phyloP scores from a whole-genome alignment of 2,888 invertebrate genomes.

The Ethmia dodecea region DNA sequence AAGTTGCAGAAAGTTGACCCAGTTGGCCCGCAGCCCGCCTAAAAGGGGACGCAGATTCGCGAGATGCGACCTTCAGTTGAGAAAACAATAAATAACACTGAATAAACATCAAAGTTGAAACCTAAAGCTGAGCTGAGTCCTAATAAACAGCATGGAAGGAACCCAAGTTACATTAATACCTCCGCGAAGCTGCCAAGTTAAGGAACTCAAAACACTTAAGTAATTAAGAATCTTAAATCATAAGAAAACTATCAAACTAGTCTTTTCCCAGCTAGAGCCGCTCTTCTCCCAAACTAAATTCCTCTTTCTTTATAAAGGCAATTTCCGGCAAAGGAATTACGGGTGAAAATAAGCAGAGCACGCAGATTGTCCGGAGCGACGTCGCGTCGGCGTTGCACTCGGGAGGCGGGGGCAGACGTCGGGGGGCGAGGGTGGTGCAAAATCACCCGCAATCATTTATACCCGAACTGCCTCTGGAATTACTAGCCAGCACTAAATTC shows the following conservation, averaged over 20 bases:
- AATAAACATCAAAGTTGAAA: no score
- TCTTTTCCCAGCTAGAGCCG: conserved; percentile 38
- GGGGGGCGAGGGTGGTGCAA: conserved; percentile 63
- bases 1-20: conserved; percentile 69
- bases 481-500: conserved; percentile 69
- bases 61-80: conserved; percentile 32
- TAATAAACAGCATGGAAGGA: no score
- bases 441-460: conserved; percentile 78
- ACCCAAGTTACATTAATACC: no score
- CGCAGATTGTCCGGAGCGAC: conserved; percentile 76
- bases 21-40: conserved; percentile 67
- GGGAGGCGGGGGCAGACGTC: conserved; percentile 49
- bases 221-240: no score
- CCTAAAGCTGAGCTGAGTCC: no score
- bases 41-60: conserved; percentile 40
- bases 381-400: conserved; percentile 71
- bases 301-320: conserved; percentile 72
- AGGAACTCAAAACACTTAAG: no score
- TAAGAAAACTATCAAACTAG: conserved; percentile 1
- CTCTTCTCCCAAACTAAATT: conserved; percentile 55
- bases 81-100: no score
- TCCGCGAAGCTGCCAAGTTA: no score
- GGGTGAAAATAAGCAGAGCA: conserved; percentile 76
- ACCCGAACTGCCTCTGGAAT: conserved; percentile 75
- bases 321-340: conserved; percentile 75